Evolutionary conservation across 2,113 vertebrate species (phyloP), one percentile per base, ranked within the genome.

Genomic region (Colossoma macropomum): DNA sequence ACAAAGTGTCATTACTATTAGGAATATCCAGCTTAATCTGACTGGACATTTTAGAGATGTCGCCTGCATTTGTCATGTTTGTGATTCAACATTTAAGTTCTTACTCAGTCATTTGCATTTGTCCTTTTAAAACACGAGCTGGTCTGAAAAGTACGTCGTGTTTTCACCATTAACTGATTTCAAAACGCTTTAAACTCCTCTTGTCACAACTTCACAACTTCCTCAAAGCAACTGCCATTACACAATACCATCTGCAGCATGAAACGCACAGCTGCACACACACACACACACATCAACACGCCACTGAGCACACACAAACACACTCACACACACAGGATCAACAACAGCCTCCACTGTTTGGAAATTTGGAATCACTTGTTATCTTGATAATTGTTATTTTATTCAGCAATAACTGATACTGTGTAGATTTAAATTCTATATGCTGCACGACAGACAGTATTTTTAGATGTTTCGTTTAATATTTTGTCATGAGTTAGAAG

Each of bases 221-320:
- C 88, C 86, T 82, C 84, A 79, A 66, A 84, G 71, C 74, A 82
- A 87, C 81, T 71, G 74, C 30, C 77, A 45, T 89, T 84, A 86
- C 65, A 78, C 86, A 87, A 87, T 38, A 28, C 34, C 54, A 75
- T 80, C 63, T 80, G 60, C 45, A 72, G 45, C 62, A 54, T 82
- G 75, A 82, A 79, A 74, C 52, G 54, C 86, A 78, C 23, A 52
- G 45, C 34, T 72, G 52, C 74, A 38, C 63, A 76, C 63, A 71
- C 52, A 73, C 74, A 76, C 54, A 30, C 77, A 70, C 65, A 25
- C 28, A 38, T 25, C 54, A 32, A 84, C 76, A 84, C 76, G 74
- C 70, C 30, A 19, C 75, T 77, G 75, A 30, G 50, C 54, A 77
- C 54, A 38, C 56, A 30, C 45, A 70, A 17, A n/a, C 62, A 13